A percentile compares a stretch with the other conserved stretches of the same genome.
These are phyloP conservation scores for Chitala chitala DNA, from an alignment of 2,113 vertebrate species.

Conservation along the genomic window DNA sequence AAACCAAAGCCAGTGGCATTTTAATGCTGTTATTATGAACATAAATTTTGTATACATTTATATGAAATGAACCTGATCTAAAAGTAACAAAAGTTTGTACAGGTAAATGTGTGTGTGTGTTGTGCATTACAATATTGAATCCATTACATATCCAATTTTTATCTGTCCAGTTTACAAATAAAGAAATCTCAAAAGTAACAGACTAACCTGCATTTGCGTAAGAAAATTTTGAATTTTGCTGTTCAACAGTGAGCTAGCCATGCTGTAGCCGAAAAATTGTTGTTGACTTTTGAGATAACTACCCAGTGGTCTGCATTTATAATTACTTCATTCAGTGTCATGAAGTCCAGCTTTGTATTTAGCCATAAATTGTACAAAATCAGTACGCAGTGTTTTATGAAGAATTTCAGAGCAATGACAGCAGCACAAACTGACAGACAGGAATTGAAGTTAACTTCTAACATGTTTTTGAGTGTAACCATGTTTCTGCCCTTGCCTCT, in stretches of 20 bases:
- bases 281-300: neutral
- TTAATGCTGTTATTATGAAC: constrained; percentile 60
- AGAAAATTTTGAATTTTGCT: neutral
- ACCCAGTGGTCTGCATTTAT: neutral
- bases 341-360: neutral
- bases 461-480: constrained; percentile 64
- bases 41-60: constrained; percentile 61
- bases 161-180: neutral
- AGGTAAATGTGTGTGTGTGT: constrained; percentile 56
- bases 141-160: constrained; percentile 2
- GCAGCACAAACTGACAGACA: neutral
- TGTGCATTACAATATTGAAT: constrained; percentile 52
- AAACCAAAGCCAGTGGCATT: constrained; percentile 68
- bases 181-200: neutral
- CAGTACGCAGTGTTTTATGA: neutral
- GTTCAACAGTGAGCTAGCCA: neutral
- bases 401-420: neutral
- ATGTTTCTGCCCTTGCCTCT: constrained; percentile 65
- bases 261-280: neutral
- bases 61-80: constrained; percentile 55
- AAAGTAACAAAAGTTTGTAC: constrained; percentile 62
- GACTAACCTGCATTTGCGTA: neutral
- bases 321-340: neutral
- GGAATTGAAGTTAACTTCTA: constrained; percentile 55
- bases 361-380: neutral